Percentiles rank a stretch among this genome's conserved stretches.
These are phyloP conservation scores for Cirrhinus molitorella DNA, from an alignment of 2,797 vertebrate genomes.

Conservation along the genomic window DNA sequence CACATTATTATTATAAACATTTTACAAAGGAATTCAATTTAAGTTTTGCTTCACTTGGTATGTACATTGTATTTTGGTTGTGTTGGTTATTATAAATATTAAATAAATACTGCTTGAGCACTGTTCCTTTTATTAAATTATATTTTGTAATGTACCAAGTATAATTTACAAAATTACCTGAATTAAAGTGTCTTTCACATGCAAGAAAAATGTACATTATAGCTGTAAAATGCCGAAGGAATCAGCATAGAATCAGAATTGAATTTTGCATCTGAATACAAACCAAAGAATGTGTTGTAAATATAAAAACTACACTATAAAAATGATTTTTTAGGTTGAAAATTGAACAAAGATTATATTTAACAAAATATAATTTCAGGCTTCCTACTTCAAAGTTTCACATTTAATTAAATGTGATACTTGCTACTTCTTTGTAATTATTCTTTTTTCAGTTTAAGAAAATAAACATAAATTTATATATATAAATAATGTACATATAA, in stretches of 20 bases:
- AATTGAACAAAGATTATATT: neutral
- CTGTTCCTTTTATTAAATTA: no score
- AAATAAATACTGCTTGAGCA: no score
- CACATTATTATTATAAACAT: neutral
- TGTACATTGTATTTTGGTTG: no score
- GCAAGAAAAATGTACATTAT: neutral
- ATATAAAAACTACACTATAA: neutral
- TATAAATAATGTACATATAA: no score
- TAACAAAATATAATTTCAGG: no score
- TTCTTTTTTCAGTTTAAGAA: no score
- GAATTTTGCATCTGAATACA: neutral
- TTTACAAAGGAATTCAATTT: neutral
- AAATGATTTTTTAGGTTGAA: neutral
- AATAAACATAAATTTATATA: no score
- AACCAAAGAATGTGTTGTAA: no score
- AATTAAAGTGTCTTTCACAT: neutral
- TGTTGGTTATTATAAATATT: no score
- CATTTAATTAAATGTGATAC: neutral
- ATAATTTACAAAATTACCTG: neutral
- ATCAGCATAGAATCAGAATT: no score
- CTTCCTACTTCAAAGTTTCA: neutral
- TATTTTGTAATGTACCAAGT: no score
- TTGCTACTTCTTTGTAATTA: neutral
- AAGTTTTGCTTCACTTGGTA: neutral
- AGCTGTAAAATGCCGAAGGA: no score